A percentile compares a stretch with the other conserved stretches of the same genome.
Conservation (phyloP, 92 coral and sea anemone species). For the Porites lobata region DNA sequence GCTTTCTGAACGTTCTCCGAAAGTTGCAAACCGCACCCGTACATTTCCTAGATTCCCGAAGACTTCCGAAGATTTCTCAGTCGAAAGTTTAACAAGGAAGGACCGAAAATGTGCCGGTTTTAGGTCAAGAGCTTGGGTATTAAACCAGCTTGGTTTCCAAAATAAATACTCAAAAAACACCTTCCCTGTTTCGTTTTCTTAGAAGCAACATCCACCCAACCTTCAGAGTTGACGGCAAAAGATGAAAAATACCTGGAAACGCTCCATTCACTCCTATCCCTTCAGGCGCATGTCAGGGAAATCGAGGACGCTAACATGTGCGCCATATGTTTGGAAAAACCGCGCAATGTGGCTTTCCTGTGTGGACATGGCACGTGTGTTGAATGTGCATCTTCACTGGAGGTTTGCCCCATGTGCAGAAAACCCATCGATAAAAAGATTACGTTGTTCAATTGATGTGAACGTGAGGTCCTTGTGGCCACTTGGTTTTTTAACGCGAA, state of each 20-base stretch:
- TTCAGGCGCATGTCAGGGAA: conserved; percentile 85
- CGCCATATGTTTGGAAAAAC: conserved; percentile 83
- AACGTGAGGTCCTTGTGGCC: background rate
- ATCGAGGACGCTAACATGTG: conserved; percentile 86
- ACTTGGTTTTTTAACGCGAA: background rate
- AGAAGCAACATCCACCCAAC: conserved; percentile 18
- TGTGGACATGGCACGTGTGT: conserved; percentile 90
- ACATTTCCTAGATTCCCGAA: no score
- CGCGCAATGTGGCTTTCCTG: conserved; percentile 79
- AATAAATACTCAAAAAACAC: no score
- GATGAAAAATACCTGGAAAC: conserved; percentile 79
- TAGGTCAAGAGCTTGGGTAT: no score
- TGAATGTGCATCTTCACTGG: conserved; percentile 66
- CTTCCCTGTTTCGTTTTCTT: background rate
- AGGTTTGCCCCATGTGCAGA: conserved; percentile 85
- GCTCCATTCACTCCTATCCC: conserved; percentile 70
- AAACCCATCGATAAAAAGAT: conserved; percentile 83
- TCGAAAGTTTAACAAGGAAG: no score
- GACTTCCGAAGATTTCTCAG: no score
- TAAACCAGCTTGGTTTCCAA: no score
- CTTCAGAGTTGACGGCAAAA: conserved; percentile 36
- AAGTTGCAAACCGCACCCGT: no score
- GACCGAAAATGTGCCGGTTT: no score
- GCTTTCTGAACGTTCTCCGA: no score
- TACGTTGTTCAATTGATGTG: conserved; percentile 63